A percentile compares a stretch with the other conserved stretches of the same genome.
These are phyloP conservation scores for rat (Rattus norvegicus) DNA, from an alignment of 2,113 vertebrate genomes.

Conservation along the genomic window GRCr8 NC_086037.1:3739001-3739500, in stretches of 20 bases:
- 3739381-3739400: neutral
- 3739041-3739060: neutral
- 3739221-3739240: neutral
- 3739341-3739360: neutral
- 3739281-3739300: neutral
- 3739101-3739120: neutral
- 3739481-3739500: neutral
- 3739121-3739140: neutral
- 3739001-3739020: neutral
- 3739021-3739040: neutral
- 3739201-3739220: neutral
- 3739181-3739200: neutral
- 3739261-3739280: neutral
- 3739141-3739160: neutral
- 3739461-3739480: neutral
- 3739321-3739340: neutral
- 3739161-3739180: neutral
- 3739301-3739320: neutral
- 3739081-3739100: neutral
- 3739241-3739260: fast-evolving
- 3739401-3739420: neutral
- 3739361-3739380: neutral
- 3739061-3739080: no score
- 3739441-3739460: neutral
- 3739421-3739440: neutral